phyloP scores from a whole-genome alignment of 2,888 invertebrate genomes.

The Merodon equestris region DNA sequence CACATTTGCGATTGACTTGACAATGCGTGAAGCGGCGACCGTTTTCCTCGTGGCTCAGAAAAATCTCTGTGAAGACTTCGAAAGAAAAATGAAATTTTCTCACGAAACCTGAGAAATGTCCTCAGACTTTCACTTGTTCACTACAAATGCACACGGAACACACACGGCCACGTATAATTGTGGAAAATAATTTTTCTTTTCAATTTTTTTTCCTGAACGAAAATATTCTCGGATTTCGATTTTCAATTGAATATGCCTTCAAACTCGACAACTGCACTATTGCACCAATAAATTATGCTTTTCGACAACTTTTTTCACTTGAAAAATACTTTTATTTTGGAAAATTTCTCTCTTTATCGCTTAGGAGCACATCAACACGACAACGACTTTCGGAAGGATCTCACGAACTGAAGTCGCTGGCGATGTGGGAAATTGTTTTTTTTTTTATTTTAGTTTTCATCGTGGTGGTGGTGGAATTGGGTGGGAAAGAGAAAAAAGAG shows the following conservation, averaged over 20 bases:
- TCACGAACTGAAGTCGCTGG: constrained; percentile 47
- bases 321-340: constrained; percentile 1
- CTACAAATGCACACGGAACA: constrained; percentile 1
- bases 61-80: constrained; percentile 13
- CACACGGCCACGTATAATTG: constrained; percentile 1
- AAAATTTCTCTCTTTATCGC: too few relatives aligned
- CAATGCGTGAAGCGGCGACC: constrained; percentile 58
- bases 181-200: constrained; percentile 2
- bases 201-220: background rate
- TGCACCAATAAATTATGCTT: background rate
- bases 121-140: constrained; percentile 50
- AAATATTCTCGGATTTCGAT: constrained; percentile 1
- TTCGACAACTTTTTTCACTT: constrained; percentile 16
- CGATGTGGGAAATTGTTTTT: too few relatives aligned
- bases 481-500: background rate
- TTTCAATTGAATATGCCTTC: background rate
- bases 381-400: constrained; percentile 44
- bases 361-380: constrained; percentile 29
- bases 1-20: constrained; percentile 82
- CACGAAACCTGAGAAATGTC: constrained; percentile 41
- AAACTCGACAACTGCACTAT: constrained; percentile 1
- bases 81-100: constrained; percentile 20
- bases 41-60: constrained; percentile 45
- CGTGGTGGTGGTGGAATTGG: constrained; percentile 4
- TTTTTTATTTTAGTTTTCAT: background rate